Evolutionary conservation across 1,140 invertebrate species (phyloP), one percentile per base, ranked within the genome.

Genomic region (Aporrectodea caliginosa): DNA sequence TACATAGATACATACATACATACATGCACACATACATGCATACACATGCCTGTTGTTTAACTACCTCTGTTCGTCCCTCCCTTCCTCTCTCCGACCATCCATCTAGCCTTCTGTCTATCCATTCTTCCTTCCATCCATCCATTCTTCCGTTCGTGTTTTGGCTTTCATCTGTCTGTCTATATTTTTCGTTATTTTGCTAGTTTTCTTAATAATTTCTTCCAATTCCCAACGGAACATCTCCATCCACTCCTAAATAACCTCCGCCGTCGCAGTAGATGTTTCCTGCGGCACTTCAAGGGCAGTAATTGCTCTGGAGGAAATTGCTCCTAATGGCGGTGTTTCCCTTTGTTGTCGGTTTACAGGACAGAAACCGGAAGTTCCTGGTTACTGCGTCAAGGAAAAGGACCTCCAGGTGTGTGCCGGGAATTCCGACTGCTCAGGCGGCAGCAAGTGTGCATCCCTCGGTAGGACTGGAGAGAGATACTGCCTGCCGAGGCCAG

Each of bases 341-440:
- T 71, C 32, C 16, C 32, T n/a, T 71, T 71, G n/a, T n/a, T n/a
- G n/a, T n/a, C n/a, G 43, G 2, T 14, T 34, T 27, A 16, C 6
- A 78, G 77, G 69, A n/a, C 30, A 69, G 69, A 78, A 78, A 58
- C 77, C 77, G 31, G 78, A 74, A 31, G 73, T 75, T n/a, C 78
- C 78, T 16, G 78, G 78, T 30, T 75, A 68, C 73, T 79, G 78
- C 74, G 78, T 79, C 29, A 74, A 75, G 31, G 78, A 79, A 69
- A 79, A 79, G 73, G 78, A 79, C 69, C 69, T 79, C 2, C 35
- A 75, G 43, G 30, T 33, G 30, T 79, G 78, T 34, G 31, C 35
- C 30, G 22, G 43, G 58, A 75, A 32, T 35, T 27, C 30, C n/a
- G 78, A 79, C 58, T 79, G 78, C 33, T 30, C 74, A 31, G 43